Evolutionary conservation across 2,113 vertebrate genomes (phyloP), one percentile per base, ranked within the genome.

Genomic region (Gopherus flavomarginatus): DNA sequence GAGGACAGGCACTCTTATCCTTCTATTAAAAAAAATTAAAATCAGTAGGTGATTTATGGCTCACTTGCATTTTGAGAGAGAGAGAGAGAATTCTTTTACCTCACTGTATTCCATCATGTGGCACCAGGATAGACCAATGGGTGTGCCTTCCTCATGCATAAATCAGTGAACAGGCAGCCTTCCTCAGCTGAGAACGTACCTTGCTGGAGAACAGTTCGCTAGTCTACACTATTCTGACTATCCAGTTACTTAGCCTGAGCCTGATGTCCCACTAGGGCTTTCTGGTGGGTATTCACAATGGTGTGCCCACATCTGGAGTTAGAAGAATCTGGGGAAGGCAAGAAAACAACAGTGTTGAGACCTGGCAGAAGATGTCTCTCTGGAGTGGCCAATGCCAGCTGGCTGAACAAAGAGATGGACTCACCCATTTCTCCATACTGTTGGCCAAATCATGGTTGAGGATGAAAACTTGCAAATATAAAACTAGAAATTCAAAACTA

Each of bases 21-120:
- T 94, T 94, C 89, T 90, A 85, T 79, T 97, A 96, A 97, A 94
- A 53, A 47, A 53, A 47, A 83, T 94, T 91, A 31, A 62, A 62
- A 62, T 94, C 94, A 95, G 50, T 92, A 95, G 90, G 92, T 81
- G 92, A 96, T 96, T 95, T 90, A 97, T 79, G 89, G 87, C n/a
- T 94, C 57, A 31, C 86, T 97, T 94, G 95, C 95, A 93, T 87
- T 90, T 94, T 42, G 12, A 95, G 96, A 81, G 83, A 94, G n/a
- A 95, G 50, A 49, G 47, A 38, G 93, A 94, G 94, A 65, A 95
- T 91, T 90, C 83, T 86, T 92, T 93, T 92, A 86, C 92, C 87
- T 96, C 4, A 0, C 81, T 89, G 75, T 83, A 87, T 5, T 81
- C 93, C 31, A 5, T 0, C 29, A 75, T 85, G 95, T 91, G 92